Evolutionary conservation across 2,888 invertebrate genomes (phyloP), one percentile per base, ranked within the genome.

Genomic region (Patella pellucida): DNA sequence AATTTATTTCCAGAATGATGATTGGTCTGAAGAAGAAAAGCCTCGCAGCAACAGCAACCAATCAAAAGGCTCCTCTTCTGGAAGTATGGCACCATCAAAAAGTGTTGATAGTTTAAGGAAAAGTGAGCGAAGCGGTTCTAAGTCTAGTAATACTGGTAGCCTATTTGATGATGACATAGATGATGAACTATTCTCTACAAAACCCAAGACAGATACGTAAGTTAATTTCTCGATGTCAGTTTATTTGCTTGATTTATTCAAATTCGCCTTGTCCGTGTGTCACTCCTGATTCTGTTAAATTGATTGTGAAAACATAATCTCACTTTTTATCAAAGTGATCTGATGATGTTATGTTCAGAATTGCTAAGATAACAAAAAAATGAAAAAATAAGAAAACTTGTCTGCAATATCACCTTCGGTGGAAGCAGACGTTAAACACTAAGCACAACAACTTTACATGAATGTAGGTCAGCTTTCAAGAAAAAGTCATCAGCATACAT

Each of bases 141-240:
- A 75, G 9, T 69, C 75, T 15, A 72, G 82, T 72, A 84, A 79
- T 72, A 83, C 84, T 79, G 85, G 62, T 19, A 62, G 85, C 75
- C 76, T 86, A 71, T 86, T 86, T 79, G 83, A 81, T 70, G 84
- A 83, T 11, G 86, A 87, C 19, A 82, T 82, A 16, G 87, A 86
- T 73, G 80, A 80, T 50, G 84, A 85, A 68, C 72, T 84, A 69
- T 84, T 84, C 74, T 67, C 81, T 7, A 23, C 83, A 15, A 85
- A 84, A 76, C 82, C 85, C 15, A 79, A 82, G 73, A 80, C 84
- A 15, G 83, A 84, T 74, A 82, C 80, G 84, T 83, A 77, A 81
- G 80, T 78, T 62, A 7, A 41, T 1, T 41, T 41, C 9, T 41
- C 1, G 41, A 9, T 41, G 41, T 41, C 71, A 31, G 9, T 23